phyloP scores from a whole-genome alignment of 2,888 invertebrate genomes.

The Phalera bucephala region DNA sequence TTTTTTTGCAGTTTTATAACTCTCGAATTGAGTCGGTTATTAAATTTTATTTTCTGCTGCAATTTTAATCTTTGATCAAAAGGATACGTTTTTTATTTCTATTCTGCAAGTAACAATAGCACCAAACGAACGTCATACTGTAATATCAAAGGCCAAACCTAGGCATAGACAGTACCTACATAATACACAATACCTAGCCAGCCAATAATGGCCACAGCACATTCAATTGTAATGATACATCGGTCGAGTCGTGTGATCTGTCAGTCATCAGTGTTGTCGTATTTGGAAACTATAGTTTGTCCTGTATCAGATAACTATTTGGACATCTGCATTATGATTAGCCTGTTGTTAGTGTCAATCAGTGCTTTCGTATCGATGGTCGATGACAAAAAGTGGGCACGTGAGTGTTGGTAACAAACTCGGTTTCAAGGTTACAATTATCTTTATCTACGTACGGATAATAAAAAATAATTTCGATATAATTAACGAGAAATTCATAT shows the following conservation, averaged over 20 bases:
- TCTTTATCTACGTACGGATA: constrained; percentile 30
- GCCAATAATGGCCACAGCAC: constrained; percentile 48
- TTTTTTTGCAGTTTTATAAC: constrained; percentile 40
- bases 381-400: constrained; percentile 46
- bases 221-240: constrained; percentile 58
- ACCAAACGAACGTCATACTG: constrained; percentile 54
- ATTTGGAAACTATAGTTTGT: constrained; percentile 57
- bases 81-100: constrained; percentile 39
- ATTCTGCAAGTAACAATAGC: constrained; percentile 54
- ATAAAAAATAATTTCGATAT: constrained; percentile 59
- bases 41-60: constrained; percentile 43
- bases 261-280: constrained; percentile 61
- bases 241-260: constrained; percentile 44
- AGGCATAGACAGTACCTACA: constrained; percentile 52
- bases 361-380: constrained; percentile 51
- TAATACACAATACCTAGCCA: constrained; percentile 53
- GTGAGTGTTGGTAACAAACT: constrained; percentile 45
- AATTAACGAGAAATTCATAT: constrained; percentile 71
- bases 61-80: constrained; percentile 46
- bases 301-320: constrained; percentile 69
- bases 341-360: constrained; percentile 66
- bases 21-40: constrained; percentile 37
- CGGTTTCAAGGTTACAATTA: constrained; percentile 48
- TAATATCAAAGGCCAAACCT: constrained; percentile 53
- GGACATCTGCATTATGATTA: constrained; percentile 66